A percentile compares a stretch with the other conserved stretches of the same genome.
phyloP scores from a whole-genome alignment of 2,113 vertebrate genomes.

The Cinclus cinclus region DNA sequence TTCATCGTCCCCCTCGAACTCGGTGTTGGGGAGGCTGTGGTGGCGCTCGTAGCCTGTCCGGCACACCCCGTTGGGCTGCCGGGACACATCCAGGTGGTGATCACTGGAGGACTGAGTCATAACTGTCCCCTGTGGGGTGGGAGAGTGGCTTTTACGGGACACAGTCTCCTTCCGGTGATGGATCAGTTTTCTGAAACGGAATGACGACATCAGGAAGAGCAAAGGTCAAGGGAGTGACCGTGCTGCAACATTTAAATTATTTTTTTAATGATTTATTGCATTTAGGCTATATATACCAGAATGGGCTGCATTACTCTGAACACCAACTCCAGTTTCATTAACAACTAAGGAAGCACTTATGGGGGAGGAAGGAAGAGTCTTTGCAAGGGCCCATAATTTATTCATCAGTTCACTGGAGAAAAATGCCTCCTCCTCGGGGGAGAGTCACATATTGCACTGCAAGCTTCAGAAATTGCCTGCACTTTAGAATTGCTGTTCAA shows the following conservation, averaged over 20 bases:
- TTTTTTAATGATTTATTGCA: neutral
- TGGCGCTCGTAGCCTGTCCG: constrained; percentile 72
- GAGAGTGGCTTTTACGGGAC: constrained; percentile 83
- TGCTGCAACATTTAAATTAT: neutral
- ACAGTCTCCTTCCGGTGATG: constrained; percentile 96
- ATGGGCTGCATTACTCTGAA: neutral
- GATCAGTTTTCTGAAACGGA: constrained; percentile 87
- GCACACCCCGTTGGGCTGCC: constrained; percentile 81
- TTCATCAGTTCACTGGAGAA: constrained; percentile 43
- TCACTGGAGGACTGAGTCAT: constrained; percentile 88
- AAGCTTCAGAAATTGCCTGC: constrained; percentile 42
- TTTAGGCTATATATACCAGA: neutral
- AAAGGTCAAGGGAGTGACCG: neutral
- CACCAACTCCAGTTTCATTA: constrained; percentile 48
- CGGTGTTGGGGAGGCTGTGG: constrained; percentile 82
- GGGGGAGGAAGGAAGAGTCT: constrained; percentile 53
- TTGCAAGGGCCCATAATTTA: constrained; percentile 55
- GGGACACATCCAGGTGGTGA: constrained; percentile 83
- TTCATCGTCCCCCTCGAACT: constrained; percentile 80
- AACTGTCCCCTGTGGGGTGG: constrained; percentile 72
- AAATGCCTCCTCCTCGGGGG: constrained; percentile 33
- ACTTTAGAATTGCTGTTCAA: neutral
- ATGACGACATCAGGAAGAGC: neutral
- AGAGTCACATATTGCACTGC: constrained; percentile 32
- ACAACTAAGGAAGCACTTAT: constrained; percentile 52